Evolutionary conservation across 2,888 invertebrate genomes (phyloP), one percentile per base, ranked within the genome.

Genomic region (Sabatieria punctata): DNA sequence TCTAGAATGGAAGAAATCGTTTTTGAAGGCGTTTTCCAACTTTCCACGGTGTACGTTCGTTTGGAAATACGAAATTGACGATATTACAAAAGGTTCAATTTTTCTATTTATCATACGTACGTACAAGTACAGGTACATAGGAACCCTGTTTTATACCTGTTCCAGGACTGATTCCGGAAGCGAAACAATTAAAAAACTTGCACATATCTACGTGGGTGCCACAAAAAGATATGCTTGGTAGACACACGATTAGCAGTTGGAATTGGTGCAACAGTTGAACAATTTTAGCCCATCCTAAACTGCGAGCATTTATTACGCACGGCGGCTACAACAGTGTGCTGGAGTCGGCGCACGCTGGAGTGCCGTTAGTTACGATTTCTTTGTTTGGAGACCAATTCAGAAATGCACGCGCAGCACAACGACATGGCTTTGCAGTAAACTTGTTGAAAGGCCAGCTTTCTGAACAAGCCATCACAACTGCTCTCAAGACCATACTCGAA

Each of bases 171-270:
- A 21, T 47, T 33, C 23, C 27, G 26, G 23, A 38, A 38, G 38
- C 38, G 19, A 38, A 38, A 38, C 19, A 36, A 1, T 54, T 54
- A 4, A 41, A 52, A 4, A 58, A 58, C 46, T 52, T 56, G 18
- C 52, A 54, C 24, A 41, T 54, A n/a, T 50, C 51, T 27, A 54
- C 55, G 26, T 58, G 58, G 58, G 48, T 58, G 22, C 57, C 58
- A 6, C 58, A 58, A 40, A 50, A 51, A 19, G 58, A 57, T 45
- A 46, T 58, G 3, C 44, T 58, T 2, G 48, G 57, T 57, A 35
- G 46, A n/a, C n/a, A n/a, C n/a, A n/a, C n/a, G n/a, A n/a, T n/a
- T n/a, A n/a, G n/a, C n/a, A n/a, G n/a, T n/a, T n/a, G n/a, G n/a
- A n/a, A 40, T 45, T 8, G 42, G 45, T 25, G 13, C 39, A n/a